phyloP scores from a whole-genome alignment of 1,140 invertebrate genomes.

The Doryteuthis pealeii region DNA sequence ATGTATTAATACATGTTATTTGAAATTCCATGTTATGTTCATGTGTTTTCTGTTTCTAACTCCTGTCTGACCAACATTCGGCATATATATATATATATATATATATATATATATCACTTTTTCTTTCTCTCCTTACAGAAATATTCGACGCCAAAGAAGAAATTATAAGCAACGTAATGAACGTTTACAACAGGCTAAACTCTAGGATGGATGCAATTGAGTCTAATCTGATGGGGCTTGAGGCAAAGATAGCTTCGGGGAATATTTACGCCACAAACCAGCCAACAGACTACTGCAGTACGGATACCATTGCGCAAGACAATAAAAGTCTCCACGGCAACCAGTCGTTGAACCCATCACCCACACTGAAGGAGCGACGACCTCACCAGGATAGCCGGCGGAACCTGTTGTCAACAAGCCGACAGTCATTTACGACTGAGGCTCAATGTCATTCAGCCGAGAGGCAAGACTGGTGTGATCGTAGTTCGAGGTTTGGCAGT shows the following conservation, averaged over 20 bases:
- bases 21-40: too few relatives aligned
- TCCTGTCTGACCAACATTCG: too few relatives aligned
- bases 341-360: not conserved
- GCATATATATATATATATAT: too few relatives aligned
- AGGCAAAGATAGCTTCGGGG: not conserved
- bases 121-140: not conserved
- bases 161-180: not conserved
- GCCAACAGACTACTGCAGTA: not conserved
- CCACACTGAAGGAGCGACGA: not conserved
- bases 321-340: not conserved
- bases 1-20: too few relatives aligned
- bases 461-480: not conserved
- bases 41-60: too few relatives aligned
- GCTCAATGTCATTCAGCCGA: not conserved
- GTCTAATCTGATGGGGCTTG: not conserved
- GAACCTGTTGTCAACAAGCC: not conserved
- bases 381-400: not conserved
- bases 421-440: not conserved
- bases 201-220: not conserved
- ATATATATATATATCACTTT: too few relatives aligned
- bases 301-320: not conserved
- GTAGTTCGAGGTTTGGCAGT: not conserved
- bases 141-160: constrained; percentile 13
- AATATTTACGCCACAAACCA: not conserved
- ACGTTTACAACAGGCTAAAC: not conserved